phyloP scores from a whole-genome alignment of 2,888 invertebrate genomes.

The Arrhopalites spinosus region DNA sequence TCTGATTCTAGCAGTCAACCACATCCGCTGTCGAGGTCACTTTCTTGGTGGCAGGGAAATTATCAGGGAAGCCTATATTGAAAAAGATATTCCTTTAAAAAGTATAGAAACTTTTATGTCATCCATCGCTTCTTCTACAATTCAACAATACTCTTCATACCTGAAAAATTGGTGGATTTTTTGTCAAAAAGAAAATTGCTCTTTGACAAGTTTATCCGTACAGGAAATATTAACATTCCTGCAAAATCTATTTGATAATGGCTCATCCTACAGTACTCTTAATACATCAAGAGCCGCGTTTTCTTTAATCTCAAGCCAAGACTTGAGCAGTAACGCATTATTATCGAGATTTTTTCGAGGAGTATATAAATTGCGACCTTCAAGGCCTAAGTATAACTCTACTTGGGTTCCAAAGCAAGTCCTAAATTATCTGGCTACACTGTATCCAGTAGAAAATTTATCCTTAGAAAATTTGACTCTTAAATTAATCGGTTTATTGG shows the following conservation, averaged over 20 bases:
- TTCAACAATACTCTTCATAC: conserved; percentile 23
- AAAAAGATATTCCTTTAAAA: not conserved
- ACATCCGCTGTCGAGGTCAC: not conserved
- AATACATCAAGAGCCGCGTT: conserved; percentile 39
- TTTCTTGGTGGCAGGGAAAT: conserved; percentile 12
- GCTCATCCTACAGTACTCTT: conserved; percentile 35
- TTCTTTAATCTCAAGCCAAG: conserved; percentile 18
- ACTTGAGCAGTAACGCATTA: conserved; percentile 28
- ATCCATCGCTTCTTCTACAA: not conserved
- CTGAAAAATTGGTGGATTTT: conserved; percentile 29
- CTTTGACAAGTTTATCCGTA: not conserved
- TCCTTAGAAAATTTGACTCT: conserved; percentile 23
- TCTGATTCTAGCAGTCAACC: not conserved
- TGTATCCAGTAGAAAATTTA: conserved; percentile 4
- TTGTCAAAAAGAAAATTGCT: not conserved
- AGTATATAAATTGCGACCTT: conserved; percentile 29
- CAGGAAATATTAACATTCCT: conserved; percentile 20
- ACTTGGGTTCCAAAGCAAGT: conserved; percentile 38
- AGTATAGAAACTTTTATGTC: not conserved
- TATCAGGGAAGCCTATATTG: conserved; percentile 4
- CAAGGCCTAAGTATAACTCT: conserved; percentile 24
- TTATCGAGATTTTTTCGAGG: conserved; percentile 39
- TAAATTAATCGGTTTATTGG: conserved; percentile 36
- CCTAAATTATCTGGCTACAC: conserved; percentile 14
- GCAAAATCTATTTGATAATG: conserved; percentile 15